Conservation (phyloP, 1,140 invertebrate genomes). For the Aphis craccivora region DNA sequence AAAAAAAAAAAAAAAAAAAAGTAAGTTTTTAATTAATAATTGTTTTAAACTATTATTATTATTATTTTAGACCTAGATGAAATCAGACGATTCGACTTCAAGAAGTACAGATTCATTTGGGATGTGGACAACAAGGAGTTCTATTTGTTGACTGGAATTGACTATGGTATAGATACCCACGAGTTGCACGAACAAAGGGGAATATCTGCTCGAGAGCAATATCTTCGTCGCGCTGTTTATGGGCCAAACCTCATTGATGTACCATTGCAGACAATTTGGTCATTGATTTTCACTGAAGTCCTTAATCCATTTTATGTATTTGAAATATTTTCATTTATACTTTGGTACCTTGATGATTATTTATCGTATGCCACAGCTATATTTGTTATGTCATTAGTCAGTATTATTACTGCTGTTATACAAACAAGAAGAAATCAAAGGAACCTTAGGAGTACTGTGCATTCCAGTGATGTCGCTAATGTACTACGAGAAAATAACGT, state of each 20-base stretch:
- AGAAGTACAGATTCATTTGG: conserved; percentile 76
- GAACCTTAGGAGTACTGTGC: conserved; percentile 74
- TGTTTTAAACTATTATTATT: background rate
- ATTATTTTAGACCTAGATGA: conserved; percentile 46
- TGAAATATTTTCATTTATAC: conserved; percentile 83
- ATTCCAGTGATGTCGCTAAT: conserved; percentile 71
- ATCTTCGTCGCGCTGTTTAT: conserved; percentile 75
- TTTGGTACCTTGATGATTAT: conserved; percentile 84
- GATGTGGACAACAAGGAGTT: conserved; percentile 70
- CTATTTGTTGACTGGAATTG: conserved; percentile 72
- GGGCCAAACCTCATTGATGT: conserved; percentile 83
- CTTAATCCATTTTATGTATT: conserved; percentile 97
- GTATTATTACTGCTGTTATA: conserved; percentile 81
- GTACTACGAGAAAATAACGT: conserved; percentile 67
- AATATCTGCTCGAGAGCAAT: conserved; percentile 67
- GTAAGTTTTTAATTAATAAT: background rate
- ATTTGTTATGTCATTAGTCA: conserved; percentile 84
- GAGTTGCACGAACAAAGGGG: conserved; percentile 71
- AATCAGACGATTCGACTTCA: conserved; percentile 62
- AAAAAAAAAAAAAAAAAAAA: too few relatives aligned
- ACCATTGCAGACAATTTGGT: conserved; percentile 75
- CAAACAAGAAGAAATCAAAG: conserved; percentile 85
- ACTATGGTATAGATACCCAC: conserved; percentile 69
- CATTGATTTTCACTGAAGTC: conserved; percentile 78
- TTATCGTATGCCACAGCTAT: conserved; percentile 88